Conservation (phyloP, 1,140 invertebrate species). For the Drosophila obscura region DNA sequence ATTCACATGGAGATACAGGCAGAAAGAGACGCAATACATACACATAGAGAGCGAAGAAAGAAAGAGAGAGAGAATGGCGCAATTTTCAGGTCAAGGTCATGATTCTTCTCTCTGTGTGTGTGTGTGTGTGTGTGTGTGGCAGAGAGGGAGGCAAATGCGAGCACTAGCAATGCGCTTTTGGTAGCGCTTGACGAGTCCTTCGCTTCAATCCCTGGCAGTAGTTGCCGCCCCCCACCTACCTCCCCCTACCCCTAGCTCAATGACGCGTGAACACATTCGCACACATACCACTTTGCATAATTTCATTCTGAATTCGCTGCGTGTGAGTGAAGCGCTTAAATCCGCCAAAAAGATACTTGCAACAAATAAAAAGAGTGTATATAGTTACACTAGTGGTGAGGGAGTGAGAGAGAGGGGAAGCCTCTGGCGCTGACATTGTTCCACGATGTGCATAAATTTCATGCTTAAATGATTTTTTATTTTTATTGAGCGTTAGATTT, state of each 20-base stretch:
- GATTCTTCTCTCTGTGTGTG: conserved; percentile 28
- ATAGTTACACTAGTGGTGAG: not conserved
- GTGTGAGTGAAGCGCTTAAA: conserved; percentile 40
- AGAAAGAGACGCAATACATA: not conserved
- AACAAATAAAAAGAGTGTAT: not conserved
- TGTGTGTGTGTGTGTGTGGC: conserved; percentile 27
- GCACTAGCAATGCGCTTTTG: conserved; percentile 57
- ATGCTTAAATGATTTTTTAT: conserved; percentile 60
- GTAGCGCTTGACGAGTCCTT: conserved; percentile 65
- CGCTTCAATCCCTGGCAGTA: conserved; percentile 39
- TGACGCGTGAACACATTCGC: conserved; percentile 44
- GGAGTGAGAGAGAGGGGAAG: not conserved
- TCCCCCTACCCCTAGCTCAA: conserved; percentile 34
- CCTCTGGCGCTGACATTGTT: conserved; percentile 17
- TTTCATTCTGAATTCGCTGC: conserved; percentile 41
- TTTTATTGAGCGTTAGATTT: conserved; percentile 1
- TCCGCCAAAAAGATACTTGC: conserved; percentile 19
- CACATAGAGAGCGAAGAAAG: conserved; percentile 15
- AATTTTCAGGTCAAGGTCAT: conserved; percentile 77
- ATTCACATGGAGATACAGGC: conserved; percentile 44
- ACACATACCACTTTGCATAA: conserved; percentile 63
- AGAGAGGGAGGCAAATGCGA: conserved; percentile 26
- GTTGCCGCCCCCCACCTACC: not conserved
- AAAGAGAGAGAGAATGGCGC: conserved; percentile 30
- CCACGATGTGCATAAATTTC: conserved; percentile 62